A percentile compares a stretch with the other conserved stretches of the same genome.
Conservation (phyloP, 1,140 invertebrate genomes). For the Bombus consobrinus region DNA sequence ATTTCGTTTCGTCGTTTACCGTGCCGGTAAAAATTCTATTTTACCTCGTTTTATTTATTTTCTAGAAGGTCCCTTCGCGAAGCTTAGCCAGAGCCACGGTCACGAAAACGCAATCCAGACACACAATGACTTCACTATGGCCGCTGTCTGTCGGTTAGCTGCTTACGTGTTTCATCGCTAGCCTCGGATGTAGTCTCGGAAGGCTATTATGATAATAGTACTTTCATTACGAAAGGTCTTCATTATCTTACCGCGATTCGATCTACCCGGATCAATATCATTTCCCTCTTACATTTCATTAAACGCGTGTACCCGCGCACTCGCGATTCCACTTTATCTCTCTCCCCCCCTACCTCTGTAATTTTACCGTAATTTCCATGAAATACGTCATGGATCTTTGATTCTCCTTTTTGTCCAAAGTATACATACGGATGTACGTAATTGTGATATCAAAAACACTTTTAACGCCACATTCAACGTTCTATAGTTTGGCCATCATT, state of each 20-base stretch:
- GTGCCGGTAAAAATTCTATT: neutral
- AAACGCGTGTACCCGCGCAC: neutral
- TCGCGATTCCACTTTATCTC: neutral
- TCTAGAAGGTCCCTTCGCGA: neutral
- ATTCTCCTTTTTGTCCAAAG: neutral
- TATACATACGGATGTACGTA: neutral
- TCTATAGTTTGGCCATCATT: neutral
- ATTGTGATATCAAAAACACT: neutral
- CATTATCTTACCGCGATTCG: conserved; percentile 43
- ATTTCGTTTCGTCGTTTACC: neutral
- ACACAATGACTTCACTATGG: conserved; percentile 35
- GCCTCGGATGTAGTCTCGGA: neutral
- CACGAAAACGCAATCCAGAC: conserved; percentile 27
- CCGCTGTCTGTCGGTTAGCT: conserved; percentile 4
- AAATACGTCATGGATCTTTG: neutral
- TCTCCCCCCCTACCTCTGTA: neutral
- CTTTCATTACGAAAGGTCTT: conserved; percentile 45
- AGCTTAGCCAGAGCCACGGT: neutral
- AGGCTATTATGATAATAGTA: conserved; percentile 38
- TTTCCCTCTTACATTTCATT: conserved; percentile 41
- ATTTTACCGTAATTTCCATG: neutral
- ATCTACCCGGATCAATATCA: conserved; percentile 44
- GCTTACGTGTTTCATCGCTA: conserved; percentile 35
- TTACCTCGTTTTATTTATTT: conserved; percentile 12
- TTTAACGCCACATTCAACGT: neutral